Base-by-base conservation (phyloP, 53 echinoderm and acorn worm genomes). In the Echinometra lucunter region DNA sequence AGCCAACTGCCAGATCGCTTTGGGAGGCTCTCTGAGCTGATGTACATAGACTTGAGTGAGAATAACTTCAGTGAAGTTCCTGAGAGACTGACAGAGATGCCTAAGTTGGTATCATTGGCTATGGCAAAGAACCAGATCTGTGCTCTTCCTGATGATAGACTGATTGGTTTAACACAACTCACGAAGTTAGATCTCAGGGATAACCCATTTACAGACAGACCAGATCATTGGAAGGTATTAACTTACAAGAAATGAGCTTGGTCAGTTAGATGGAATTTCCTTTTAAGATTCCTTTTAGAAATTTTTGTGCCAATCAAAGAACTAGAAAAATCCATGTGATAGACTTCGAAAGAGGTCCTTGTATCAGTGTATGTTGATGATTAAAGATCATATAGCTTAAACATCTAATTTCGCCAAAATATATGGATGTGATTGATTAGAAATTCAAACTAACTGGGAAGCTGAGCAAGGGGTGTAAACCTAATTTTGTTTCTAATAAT, bases 191-290 rank as follows among this genome's bases (percentile, higher is more conserved):
- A 99, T 67, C 94, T 99, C 42, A 96, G 99, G 91, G 98, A 95
- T 44, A 99, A 99, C 58, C 94, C 97, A 35, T 92, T 99, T 63
- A 95, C 80, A 47, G 95, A 97, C 6, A 97, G 99, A 83, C 99
- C 99, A 42, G 63, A 89, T 12, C 99, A 99, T 38, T 99, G 99
- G 99, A 99, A 99, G 97, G 99, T 99, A 97, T 18, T 38, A 19
- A 78, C 17, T 78, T 69, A 12, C 25, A 25, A 5, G 63, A 63
- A 63, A 63, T 63, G 5, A 60, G 0, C 0, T 63, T 63, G 23
- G 63, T 63, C 63, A 63, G 25, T 25, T 53, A 53, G 6, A 63
- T 63, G 63, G 25, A 19, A 63, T 5, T 63, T 23, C 23, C 56
- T 1, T 1, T 63, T 9, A 53, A 63, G 25, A 63, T 2, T 4